These are phyloP conservation scores for Nezara viridula DNA, from an alignment of 2,888 invertebrate genomes.

Conservation along the genomic window DNA sequence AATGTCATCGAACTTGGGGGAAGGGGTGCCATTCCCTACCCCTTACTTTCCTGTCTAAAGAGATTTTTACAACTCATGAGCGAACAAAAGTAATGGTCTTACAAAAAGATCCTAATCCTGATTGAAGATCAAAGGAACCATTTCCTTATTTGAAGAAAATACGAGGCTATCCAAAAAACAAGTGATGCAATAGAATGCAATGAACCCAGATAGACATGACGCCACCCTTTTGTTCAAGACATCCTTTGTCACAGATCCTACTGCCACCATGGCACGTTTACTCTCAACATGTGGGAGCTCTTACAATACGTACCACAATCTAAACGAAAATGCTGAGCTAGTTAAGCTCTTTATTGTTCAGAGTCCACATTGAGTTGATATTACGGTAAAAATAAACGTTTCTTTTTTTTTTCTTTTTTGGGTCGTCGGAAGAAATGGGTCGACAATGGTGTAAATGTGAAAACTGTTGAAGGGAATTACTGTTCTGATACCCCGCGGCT, in stretches of 20 bases:
- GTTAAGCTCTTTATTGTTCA: background rate
- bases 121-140: background rate
- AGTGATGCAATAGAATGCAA: constrained; percentile 15
- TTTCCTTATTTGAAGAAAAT: background rate
- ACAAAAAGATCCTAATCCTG: background rate
- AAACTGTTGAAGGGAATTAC: background rate
- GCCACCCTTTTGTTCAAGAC: constrained; percentile 32
- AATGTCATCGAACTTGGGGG: too few relatives aligned
- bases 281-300: background rate
- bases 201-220: constrained; percentile 11
- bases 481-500: background rate
- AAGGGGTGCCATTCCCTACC: too few relatives aligned
- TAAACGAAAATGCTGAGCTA: background rate
- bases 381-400: background rate
- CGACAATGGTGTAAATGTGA: constrained; percentile 1
- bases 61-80: too few relatives aligned
- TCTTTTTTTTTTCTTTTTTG: background rate
- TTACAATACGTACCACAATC: background rate
- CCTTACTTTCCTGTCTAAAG: too few relatives aligned
- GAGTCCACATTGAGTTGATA: background rate
- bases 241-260: constrained; percentile 13
- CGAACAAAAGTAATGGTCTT: too few relatives aligned
- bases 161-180: background rate
- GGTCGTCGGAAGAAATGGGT: background rate
- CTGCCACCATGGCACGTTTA: background rate